These are phyloP conservation scores for Scaptomyza tumidula DNA, from an alignment of 2,888 invertebrate species.

Conservation along the genomic window DNA sequence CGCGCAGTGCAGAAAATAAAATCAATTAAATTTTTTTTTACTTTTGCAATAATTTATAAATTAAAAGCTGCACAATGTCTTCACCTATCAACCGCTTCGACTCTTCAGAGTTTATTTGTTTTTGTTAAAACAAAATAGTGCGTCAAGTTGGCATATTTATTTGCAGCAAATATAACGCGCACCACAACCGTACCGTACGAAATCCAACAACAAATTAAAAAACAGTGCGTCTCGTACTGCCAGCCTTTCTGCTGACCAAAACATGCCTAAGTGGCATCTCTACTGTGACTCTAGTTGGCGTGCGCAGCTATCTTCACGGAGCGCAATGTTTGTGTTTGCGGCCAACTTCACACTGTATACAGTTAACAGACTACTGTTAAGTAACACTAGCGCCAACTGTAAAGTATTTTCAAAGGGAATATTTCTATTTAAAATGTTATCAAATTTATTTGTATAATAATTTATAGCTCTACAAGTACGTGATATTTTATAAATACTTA, in stretches of 20 bases:
- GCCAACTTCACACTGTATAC: slow-evolving; percentile 1
- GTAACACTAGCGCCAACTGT: slow-evolving; percentile 11
- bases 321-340: slow-evolving; percentile 22
- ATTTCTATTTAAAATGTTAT: slow-evolving; percentile 1
- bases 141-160: slow-evolving; percentile 54
- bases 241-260: slow-evolving; percentile 1
- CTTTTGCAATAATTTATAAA: slow-evolving; percentile 23
- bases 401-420: slow-evolving; percentile 6
- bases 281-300: background rate
- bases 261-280: slow-evolving; percentile 26
- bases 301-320: slow-evolving; percentile 32
- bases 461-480: slow-evolving; percentile 18
- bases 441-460: slow-evolving; percentile 19
- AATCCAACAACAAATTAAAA: slow-evolving; percentile 59
- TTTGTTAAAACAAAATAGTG: slow-evolving; percentile 43
- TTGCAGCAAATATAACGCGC: slow-evolving; percentile 24
- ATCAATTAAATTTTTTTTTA: slow-evolving; percentile 30
- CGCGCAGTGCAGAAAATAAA: slow-evolving; percentile 30
- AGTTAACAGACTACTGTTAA: slow-evolving; percentile 26
- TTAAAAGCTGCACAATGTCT: slow-evolving; percentile 5
- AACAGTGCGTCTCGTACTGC: slow-evolving; percentile 37
- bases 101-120: slow-evolving; percentile 8
- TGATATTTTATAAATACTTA: slow-evolving; percentile 19
- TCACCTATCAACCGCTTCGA: slow-evolving; percentile 5
- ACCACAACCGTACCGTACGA: slow-evolving; percentile 51